Conservation (phyloP, 2,113 vertebrate species). For the Morone chrysops region DNA sequence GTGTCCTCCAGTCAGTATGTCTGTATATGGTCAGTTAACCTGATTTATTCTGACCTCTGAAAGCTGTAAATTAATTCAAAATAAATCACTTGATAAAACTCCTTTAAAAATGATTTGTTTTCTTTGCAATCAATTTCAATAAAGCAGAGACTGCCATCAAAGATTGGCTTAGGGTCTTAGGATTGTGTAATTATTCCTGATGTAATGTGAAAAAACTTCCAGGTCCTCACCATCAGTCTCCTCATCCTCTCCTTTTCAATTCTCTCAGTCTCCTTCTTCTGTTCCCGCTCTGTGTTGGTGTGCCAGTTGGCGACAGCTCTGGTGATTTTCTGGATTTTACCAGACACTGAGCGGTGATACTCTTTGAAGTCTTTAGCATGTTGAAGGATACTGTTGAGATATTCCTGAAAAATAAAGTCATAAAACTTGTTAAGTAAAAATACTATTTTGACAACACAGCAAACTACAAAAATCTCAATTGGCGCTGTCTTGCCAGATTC, state of each 20-base stretch:
- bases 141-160: not conserved
- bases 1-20: not conserved
- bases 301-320: constrained; percentile 97
- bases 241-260: constrained; percentile 99
- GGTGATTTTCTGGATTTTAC: constrained; percentile 96
- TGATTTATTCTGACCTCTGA: not conserved
- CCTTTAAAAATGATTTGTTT: not conserved
- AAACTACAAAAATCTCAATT: not conserved
- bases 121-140: not conserved
- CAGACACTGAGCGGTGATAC: constrained; percentile 95
- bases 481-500: not conserved
- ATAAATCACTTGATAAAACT: not conserved
- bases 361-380: constrained; percentile 99
- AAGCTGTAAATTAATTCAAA: not conserved
- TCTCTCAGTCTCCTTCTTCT: constrained; percentile 98
- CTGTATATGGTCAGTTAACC: not conserved
- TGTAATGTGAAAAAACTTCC: not conserved
- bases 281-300: constrained; percentile 97
- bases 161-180: not conserved
- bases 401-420: constrained; percentile 86
- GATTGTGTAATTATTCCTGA: not conserved
- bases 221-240: constrained; percentile 91
- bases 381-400: constrained; percentile 97
- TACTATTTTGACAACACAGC: not conserved
- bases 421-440: not conserved